These are phyloP conservation scores for Aphrophora alni DNA, from an alignment of 2,888 invertebrate species.

Conservation along the genomic window DNA sequence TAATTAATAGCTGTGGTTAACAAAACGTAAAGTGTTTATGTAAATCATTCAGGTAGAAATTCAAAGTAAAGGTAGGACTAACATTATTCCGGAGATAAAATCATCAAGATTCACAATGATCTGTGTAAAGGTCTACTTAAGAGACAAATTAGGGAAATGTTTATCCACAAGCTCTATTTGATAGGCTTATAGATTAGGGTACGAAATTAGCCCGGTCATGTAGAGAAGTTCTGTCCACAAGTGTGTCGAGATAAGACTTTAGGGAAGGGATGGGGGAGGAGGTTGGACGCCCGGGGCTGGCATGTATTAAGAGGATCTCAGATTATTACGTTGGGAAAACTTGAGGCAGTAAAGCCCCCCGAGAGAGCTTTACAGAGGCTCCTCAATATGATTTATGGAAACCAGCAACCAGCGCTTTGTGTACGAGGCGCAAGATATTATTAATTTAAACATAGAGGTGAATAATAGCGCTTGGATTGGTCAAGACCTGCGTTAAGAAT, in stretches of 20 bases:
- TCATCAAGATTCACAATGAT: background rate
- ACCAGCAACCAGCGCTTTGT: background rate
- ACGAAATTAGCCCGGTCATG: no score
- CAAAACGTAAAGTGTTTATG: background rate
- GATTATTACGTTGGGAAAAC: background rate
- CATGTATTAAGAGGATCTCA: no score
- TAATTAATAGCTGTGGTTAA: no score
- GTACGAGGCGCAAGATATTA: background rate
- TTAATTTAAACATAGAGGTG: background rate
- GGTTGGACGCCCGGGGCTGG: no score
- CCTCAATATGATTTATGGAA: background rate
- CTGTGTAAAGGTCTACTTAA: background rate
- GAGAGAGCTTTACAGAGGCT: background rate
- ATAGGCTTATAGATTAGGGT: background rate
- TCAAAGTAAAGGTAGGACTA: background rate
- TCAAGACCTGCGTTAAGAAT: conserved; percentile 15
- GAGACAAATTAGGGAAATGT: background rate
- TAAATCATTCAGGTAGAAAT: background rate
- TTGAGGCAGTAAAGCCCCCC: background rate
- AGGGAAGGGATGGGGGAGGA: no score
- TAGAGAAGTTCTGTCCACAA: background rate
- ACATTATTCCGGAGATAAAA: background rate
- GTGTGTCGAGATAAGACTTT: background rate
- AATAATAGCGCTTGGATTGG: background rate
- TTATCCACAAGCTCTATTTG: background rate